Conservation (phyloP, 2,113 vertebrate species). For the Enhydra lutris region DNA sequence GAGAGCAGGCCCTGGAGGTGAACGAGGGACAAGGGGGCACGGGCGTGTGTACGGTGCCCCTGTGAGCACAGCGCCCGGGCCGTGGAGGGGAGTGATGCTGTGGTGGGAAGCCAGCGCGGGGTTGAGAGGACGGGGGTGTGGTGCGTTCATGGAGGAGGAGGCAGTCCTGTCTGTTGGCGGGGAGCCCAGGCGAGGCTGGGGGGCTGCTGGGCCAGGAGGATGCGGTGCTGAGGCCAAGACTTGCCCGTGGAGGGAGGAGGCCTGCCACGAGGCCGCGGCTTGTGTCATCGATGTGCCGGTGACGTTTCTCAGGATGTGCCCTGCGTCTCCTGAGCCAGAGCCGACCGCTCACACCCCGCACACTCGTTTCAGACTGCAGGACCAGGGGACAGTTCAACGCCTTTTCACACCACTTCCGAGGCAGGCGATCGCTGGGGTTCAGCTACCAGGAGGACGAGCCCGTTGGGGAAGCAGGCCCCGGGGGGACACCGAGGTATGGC, state of each 20-base stretch:
- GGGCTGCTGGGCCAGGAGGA: not conserved
- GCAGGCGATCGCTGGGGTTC: slow-evolving; percentile 91
- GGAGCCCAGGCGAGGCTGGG: not conserved
- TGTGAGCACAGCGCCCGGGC: fast-evolving
- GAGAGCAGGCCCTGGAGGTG: not conserved
- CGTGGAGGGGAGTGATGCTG: fast-evolving
- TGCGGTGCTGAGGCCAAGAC: fast-evolving
- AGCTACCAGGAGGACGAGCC: slow-evolving; percentile 89
- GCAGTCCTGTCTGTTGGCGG: not conserved
- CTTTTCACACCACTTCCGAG: slow-evolving; percentile 95
- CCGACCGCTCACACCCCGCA: fast-evolving
- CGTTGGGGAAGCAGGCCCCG: slow-evolving; percentile 47
- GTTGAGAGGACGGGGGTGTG: not conserved
- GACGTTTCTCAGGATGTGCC: not conserved
- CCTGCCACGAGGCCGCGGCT: no score
- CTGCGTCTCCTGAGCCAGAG: fast-evolving
- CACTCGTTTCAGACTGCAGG: slow-evolving; percentile 89
- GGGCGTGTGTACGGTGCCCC: not conserved
- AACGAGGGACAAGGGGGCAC: not conserved
- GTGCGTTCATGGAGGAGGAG: fast-evolving
- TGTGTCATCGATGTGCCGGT: fast-evolving
- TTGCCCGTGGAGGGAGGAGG: not conserved
- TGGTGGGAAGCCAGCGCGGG: fast-evolving
- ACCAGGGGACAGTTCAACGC: slow-evolving; percentile 97
- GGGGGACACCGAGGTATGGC: slow-evolving; percentile 71